phyloP scores from a whole-genome alignment of 2,797 vertebrate genomes.

The Simalia tracyae region DNA sequence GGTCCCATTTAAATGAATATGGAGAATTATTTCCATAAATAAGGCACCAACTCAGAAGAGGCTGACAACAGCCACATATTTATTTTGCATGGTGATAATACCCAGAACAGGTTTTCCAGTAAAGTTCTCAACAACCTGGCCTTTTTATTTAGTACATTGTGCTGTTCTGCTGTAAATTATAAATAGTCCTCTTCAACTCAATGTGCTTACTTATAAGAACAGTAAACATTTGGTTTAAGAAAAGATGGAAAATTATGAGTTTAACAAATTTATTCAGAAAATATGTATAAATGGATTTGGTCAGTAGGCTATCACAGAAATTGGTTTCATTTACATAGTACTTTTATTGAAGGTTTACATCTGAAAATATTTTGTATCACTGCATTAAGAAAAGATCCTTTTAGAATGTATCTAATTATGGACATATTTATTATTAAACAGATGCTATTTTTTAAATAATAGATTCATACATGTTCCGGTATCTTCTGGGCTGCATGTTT shows the following conservation, averaged over 20 bases:
- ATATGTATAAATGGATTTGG: background rate
- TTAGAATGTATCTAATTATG: background rate
- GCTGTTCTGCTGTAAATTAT: background rate
- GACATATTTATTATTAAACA: background rate
- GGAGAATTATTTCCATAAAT: background rate
- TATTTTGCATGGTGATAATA: background rate
- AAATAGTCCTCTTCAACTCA: background rate
- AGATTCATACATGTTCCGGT: background rate
- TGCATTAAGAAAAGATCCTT: background rate
- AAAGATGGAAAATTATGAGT: background rate
- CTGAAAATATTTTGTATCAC: background rate
- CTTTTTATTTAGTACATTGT: background rate
- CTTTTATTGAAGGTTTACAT: background rate
- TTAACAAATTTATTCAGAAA: background rate
- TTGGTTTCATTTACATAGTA: slow-evolving; percentile 1
- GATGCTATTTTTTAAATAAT: background rate
- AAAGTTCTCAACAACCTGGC: background rate
- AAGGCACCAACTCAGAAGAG: background rate
- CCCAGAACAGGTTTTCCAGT: background rate
- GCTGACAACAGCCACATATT: no score
- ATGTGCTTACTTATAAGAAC: background rate
- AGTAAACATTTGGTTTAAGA: background rate
- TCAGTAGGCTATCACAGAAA: background rate
- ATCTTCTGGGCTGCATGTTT: background rate
- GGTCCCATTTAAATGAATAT: background rate